phyloP scores from a whole-genome alignment of 1,140 invertebrate genomes.

The Lysiphlebus fabarum region DNA sequence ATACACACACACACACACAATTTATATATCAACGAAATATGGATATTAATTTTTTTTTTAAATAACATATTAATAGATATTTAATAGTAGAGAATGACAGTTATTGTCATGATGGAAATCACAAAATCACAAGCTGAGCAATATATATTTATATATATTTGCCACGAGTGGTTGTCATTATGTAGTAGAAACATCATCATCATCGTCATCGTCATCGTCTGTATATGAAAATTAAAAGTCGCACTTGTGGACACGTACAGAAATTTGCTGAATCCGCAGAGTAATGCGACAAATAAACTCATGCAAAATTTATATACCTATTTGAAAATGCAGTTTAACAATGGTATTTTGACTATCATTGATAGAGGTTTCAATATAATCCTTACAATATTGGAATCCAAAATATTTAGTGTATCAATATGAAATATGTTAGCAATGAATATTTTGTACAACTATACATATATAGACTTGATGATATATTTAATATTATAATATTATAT shows the following conservation, averaged over 20 bases:
- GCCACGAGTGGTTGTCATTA: too few species aligned
- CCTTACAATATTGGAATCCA: constrained; percentile 11
- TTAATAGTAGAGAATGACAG: too few species aligned
- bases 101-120: too few species aligned
- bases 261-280: constrained; percentile 23
- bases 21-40: too few species aligned
- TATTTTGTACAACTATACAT: background rate
- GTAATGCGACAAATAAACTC: constrained; percentile 22
- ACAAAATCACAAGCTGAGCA: too few species aligned
- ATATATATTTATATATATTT: too few species aligned
- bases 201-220: too few species aligned
- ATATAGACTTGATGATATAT: background rate
- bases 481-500: background rate
- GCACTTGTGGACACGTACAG: constrained; percentile 15
- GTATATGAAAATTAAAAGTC: too few species aligned
- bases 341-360: background rate
- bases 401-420: background rate
- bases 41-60: too few species aligned
- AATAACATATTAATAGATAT: too few species aligned
- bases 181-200: too few species aligned
- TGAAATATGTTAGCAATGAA: background rate
- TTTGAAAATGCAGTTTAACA: background rate
- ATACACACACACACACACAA: too few species aligned
- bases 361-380: constrained; percentile 2
- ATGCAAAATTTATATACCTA: constrained; percentile 1